Percentiles rank a stretch among this genome's conserved stretches.
Evolutionary conservation across 1,140 invertebrate species (phyloP).

Genomic region (Pogonomyrmex californicus): DNA sequence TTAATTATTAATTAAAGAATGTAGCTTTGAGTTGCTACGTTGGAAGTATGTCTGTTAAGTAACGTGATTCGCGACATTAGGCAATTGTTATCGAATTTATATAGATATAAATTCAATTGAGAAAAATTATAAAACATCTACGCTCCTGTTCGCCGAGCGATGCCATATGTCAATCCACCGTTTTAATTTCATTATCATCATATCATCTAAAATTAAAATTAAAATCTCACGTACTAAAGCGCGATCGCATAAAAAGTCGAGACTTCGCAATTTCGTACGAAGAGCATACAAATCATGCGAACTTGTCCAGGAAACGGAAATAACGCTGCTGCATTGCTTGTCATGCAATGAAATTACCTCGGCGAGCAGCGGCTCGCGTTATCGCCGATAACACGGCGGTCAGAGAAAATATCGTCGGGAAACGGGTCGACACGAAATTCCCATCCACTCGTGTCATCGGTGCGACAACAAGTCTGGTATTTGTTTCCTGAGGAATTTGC

Average conservation of each 20-base stretch:
- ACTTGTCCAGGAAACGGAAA: background rate
- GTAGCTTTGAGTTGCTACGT: too few species aligned
- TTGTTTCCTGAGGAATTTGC: constrained; percentile 9
- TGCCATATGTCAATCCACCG: too few species aligned
- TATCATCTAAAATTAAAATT: background rate
- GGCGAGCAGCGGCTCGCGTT: constrained; percentile 27
- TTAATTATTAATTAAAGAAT: too few species aligned
- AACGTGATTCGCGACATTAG: too few species aligned
- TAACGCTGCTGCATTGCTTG: background rate
- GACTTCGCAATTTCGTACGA: too few species aligned
- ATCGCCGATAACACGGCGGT: constrained; percentile 33
- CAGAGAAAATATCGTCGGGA: constrained; percentile 35
- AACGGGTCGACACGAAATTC: background rate
- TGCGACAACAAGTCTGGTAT: background rate
- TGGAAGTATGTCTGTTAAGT: too few species aligned
- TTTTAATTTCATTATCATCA: too few species aligned
- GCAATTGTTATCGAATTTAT: too few species aligned
- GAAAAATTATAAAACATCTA: too few species aligned
- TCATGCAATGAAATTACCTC: background rate
- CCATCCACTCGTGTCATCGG: background rate
- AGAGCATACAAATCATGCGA: background rate
- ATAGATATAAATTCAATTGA: too few species aligned
- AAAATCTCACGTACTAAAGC: background rate
- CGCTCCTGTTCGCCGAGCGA: too few species aligned
- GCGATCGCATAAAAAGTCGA: background rate